phyloP scores from a whole-genome alignment of 2,113 vertebrate species.

The Syrrhaptes paradoxus region DNA sequence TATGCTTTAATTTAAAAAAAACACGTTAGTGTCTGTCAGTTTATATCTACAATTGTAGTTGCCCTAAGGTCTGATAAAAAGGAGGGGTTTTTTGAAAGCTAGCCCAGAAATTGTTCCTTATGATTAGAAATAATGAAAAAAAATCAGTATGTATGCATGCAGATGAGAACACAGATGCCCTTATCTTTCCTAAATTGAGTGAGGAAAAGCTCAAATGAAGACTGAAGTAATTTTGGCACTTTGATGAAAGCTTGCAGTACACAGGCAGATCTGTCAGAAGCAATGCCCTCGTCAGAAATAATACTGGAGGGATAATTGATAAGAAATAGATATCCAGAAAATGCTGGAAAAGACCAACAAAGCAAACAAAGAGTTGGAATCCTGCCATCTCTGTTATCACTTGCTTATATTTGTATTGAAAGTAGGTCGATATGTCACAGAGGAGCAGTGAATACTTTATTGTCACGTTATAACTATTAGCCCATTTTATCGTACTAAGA shows the following conservation, averaged over 20 bases:
- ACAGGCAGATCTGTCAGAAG: neutral
- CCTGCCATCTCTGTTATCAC: neutral
- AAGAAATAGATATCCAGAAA: conserved; percentile 14
- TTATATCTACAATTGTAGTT: neutral
- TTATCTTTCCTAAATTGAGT: neutral
- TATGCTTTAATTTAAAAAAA: neutral
- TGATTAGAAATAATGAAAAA: neutral
- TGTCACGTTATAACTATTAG: neutral
- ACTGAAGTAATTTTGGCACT: conserved; percentile 16
- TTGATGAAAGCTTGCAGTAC: neutral
- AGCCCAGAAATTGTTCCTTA: neutral
- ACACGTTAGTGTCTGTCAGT: neutral
- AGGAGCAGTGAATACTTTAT: neutral
- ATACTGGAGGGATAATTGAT: neutral
- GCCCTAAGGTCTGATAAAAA: neutral
- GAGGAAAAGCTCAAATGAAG: neutral
- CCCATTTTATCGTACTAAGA: neutral
- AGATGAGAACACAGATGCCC: neutral
- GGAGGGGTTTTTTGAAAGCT: neutral
- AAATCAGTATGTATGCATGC: neutral
- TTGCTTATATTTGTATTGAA: neutral
- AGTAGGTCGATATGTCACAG: neutral
- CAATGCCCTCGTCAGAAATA: neutral
- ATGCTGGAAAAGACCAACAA: neutral
- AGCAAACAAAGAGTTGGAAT: neutral